Conservation (phyloP, 2,113 vertebrate species). For the Pedionomus torquatus region DNA sequence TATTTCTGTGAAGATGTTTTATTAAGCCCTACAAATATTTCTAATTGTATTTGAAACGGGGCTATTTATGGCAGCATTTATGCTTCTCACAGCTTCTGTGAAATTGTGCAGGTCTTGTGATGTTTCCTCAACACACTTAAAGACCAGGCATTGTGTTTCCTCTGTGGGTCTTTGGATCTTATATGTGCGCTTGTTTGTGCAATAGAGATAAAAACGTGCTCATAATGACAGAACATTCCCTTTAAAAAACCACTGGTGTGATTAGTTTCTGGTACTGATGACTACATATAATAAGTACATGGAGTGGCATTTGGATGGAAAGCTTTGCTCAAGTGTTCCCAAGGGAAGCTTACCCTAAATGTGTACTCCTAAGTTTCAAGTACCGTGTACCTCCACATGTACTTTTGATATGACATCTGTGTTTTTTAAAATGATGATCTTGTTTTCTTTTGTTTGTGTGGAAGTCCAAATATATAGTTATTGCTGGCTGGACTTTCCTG, state of each 20-base stretch:
- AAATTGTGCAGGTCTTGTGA: not conserved
- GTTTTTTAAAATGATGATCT: not conserved
- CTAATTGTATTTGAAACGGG: not conserved
- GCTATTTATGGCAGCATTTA: not conserved
- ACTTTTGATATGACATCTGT: not conserved
- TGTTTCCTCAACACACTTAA: not conserved
- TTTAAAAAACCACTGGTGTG: not conserved
- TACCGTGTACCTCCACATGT: not conserved
- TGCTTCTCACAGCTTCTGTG: not conserved
- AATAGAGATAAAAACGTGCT: not conserved
- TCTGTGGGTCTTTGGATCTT: not conserved
- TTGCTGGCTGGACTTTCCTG: not conserved
- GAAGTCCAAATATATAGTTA: not conserved
- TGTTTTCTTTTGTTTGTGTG: not conserved
- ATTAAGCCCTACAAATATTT: not conserved
- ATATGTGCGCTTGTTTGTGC: not conserved
- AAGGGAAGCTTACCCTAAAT: not conserved
- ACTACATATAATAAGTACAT: accelerated
- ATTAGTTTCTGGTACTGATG: not conserved
- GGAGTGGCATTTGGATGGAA: not conserved
- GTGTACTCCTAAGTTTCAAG: not conserved
- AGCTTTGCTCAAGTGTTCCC: not conserved
- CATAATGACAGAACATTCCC: not conserved
- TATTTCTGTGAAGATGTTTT: not conserved
- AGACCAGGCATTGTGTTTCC: not conserved